These are phyloP conservation scores for Beris chalybata DNA, from an alignment of 2,888 invertebrate species.

Conservation along the genomic window DNA sequence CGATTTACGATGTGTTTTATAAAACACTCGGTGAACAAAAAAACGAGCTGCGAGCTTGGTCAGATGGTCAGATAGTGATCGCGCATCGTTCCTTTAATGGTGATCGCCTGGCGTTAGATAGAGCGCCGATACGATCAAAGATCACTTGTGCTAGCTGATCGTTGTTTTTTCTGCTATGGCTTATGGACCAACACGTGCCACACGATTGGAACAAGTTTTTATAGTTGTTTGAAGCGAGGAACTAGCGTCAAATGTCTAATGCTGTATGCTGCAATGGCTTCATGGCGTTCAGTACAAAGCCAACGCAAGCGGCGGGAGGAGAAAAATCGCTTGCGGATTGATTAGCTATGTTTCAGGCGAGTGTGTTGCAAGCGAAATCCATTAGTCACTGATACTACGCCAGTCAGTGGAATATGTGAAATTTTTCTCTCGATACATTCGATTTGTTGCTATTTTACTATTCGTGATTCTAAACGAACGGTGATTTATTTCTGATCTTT, in stretches of 20 bases:
- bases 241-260: too few relatives aligned
- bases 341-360: too few relatives aligned
- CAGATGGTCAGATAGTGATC: neutral
- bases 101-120: too few relatives aligned
- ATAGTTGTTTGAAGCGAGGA: too few relatives aligned
- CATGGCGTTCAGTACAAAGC: too few relatives aligned
- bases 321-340: neutral
- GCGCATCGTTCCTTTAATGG: neutral
- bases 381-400: too few relatives aligned
- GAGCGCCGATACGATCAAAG: neutral
- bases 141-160: neutral
- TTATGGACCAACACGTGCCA: slow-evolving; percentile 18
- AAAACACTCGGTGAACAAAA: too few relatives aligned
- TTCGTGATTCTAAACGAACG: neutral
- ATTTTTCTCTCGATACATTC: neutral
- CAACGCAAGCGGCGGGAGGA: neutral
- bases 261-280: too few relatives aligned
- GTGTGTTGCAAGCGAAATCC: too few relatives aligned
- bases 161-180: slow-evolving; percentile 4
- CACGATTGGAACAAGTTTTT: neutral
- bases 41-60: too few relatives aligned
- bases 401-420: neutral
- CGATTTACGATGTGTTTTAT: too few relatives aligned
- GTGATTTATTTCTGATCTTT: too few relatives aligned
- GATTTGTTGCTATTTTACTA: neutral